These are phyloP conservation scores for Bucorvus abyssinicus DNA, from an alignment of 2,797 vertebrate genomes.

Conservation along the genomic window DNA sequence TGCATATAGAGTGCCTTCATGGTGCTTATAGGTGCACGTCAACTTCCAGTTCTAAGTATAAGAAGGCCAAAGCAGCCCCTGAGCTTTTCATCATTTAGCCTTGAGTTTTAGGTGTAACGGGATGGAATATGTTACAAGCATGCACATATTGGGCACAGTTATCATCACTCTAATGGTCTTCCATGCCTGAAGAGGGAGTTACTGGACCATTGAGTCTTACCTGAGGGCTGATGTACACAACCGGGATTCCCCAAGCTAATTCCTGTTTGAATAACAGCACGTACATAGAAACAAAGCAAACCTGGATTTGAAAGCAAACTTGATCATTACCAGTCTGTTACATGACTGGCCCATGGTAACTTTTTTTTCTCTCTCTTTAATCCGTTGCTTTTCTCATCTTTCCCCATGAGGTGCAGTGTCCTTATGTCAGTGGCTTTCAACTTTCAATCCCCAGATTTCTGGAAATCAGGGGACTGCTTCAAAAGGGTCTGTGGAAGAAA, in stretches of 20 bases:
- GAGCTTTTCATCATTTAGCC: neutral
- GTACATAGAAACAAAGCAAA: neutral
- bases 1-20: neutral
- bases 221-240: neutral
- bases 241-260: neutral
- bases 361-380: neutral
- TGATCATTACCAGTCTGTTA: neutral
- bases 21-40: neutral
- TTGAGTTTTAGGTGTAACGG: neutral
- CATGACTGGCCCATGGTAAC: neutral
- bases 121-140: neutral
- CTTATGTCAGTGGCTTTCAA: neutral
- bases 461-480: fast-evolving
- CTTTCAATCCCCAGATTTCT: neutral
- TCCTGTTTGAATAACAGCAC: neutral
- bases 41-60: neutral
- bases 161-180: neutral
- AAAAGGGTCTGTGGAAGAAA: neutral
- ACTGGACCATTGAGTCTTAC: neutral
- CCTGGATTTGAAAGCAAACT: neutral
- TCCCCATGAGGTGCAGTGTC: neutral
- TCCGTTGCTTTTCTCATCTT: neutral
- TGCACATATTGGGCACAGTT: neutral
- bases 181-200: neutral
- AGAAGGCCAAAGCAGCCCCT: neutral